Percentiles rank a stretch among this genome's conserved stretches.
These are phyloP conservation scores for Myotis davidii DNA, from an alignment of 2,113 vertebrate species.

Conservation along the genomic window DNA sequence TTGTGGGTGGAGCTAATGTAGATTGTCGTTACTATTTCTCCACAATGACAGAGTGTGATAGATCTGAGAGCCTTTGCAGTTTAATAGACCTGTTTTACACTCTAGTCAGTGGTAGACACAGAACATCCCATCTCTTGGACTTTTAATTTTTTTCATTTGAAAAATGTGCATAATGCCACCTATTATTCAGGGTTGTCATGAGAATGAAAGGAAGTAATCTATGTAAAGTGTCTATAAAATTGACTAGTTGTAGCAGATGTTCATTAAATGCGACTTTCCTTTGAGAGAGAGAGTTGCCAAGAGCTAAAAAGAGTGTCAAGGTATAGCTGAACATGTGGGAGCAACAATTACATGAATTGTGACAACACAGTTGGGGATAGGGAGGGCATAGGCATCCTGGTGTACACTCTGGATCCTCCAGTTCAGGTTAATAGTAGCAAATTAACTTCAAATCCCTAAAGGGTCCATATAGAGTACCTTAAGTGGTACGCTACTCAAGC, in stretches of 20 bases:
- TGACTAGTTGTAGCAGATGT: not conserved
- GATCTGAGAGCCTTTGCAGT: not conserved
- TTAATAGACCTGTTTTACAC: not conserved
- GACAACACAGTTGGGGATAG: rapidly evolving
- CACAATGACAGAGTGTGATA: not conserved
- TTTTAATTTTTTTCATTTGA: not conserved
- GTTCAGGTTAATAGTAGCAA: not conserved
- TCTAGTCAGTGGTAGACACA: not conserved
- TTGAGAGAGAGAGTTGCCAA: not conserved
- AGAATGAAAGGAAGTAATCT: not conserved
- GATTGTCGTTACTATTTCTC: not conserved
- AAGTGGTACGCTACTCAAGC: not conserved
- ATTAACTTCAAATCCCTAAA: not conserved
- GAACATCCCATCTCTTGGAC: not conserved
- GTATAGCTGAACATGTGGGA: not conserved
- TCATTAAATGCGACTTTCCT: not conserved
- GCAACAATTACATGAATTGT: not conserved
- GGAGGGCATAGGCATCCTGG: rapidly evolving
- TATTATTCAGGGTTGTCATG: not conserved
- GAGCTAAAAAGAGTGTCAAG: not conserved
- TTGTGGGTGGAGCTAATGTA: not conserved
- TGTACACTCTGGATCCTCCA: not conserved
- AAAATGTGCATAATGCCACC: not conserved
- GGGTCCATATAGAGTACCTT: not conserved
- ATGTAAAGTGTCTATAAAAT: not conserved